phyloP scores from a whole-genome alignment of 2,797 vertebrate genomes.

The Buphagus erythrorhynchus region DNA sequence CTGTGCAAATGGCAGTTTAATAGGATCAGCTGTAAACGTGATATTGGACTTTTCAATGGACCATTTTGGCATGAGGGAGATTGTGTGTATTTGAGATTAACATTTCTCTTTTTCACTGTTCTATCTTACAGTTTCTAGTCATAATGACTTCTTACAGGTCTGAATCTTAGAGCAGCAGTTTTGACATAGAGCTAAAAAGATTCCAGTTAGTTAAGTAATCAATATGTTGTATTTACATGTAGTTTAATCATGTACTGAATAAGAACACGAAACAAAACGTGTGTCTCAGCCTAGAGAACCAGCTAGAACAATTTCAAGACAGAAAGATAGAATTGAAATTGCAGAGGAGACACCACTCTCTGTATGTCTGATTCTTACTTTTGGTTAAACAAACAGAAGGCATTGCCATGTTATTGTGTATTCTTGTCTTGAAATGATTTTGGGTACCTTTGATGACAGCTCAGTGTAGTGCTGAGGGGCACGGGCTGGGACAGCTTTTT shows the following conservation, averaged over 20 bases:
- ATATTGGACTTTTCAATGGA: not conserved
- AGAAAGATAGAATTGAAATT: not conserved
- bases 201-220: not conserved
- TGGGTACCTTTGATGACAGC: not conserved
- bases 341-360: not conserved
- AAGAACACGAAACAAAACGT: not conserved
- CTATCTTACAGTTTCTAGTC: not conserved
- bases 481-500: not conserved
- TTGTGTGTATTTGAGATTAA: rapidly evolving
- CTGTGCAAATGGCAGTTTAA: not conserved
- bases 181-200: not conserved
- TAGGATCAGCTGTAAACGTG: not conserved
- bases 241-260: not conserved
- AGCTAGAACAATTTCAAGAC: not conserved
- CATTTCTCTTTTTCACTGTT: not conserved
- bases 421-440: not conserved
- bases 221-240: not conserved
- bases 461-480: not conserved
- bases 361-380: not conserved
- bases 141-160: not conserved
- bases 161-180: not conserved
- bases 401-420: not conserved
- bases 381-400: not conserved
- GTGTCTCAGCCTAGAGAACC: not conserved
- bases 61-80: rapidly evolving